Evolutionary conservation across 2,113 vertebrate genomes (phyloP).

Genomic region (Brachypodius melanocephalos): DNA sequence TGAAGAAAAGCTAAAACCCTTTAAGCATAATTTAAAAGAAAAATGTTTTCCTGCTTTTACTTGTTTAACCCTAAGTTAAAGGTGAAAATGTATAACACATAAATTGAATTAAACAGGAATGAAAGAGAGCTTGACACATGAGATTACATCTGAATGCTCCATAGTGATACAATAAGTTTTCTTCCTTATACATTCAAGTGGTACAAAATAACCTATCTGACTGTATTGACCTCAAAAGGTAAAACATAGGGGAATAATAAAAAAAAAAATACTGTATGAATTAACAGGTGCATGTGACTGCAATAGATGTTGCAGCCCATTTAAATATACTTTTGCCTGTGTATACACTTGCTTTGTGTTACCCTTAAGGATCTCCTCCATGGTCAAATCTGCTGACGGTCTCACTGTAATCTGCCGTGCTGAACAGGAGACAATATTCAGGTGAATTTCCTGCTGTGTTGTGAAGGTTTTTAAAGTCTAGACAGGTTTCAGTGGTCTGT

Average conservation of each 20-base stretch:
- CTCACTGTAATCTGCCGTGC: fast-evolving
- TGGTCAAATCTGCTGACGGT: background rate
- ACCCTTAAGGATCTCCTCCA: background rate
- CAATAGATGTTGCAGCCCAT: background rate
- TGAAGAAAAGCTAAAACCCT: background rate
- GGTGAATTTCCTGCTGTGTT: background rate
- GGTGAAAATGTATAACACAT: fast-evolving
- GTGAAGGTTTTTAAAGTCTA: background rate
- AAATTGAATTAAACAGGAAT: background rate
- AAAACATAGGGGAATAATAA: background rate
- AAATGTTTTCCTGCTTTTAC: background rate
- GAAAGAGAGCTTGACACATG: background rate
- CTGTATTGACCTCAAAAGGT: background rate
- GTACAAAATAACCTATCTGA: background rate
- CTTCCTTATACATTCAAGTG: background rate
- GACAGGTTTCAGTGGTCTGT: background rate
- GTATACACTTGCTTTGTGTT: background rate
- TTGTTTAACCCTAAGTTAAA: background rate
- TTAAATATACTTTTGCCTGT: background rate
- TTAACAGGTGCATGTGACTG: background rate
- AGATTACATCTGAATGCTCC: background rate
- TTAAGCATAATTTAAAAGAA: background rate
- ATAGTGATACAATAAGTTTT: background rate
- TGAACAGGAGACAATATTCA: background rate
- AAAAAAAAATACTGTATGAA: background rate